Conservation (phyloP, 2,797 vertebrate genomes). For the Anguilla obscura region DNA sequence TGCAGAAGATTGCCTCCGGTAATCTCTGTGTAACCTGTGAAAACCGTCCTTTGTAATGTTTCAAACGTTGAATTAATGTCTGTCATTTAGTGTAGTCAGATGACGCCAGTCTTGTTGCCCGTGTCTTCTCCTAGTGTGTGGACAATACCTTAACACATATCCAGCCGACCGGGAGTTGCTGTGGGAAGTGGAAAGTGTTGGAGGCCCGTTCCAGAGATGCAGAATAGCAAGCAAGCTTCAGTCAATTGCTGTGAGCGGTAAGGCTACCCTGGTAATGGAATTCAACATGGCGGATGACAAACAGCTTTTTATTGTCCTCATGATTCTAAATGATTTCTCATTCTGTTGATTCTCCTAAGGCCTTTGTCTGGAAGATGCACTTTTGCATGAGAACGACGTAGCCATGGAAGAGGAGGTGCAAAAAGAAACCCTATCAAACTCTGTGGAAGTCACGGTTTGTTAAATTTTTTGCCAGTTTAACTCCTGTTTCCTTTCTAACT, state of each 20-base stretch:
- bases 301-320: background rate
- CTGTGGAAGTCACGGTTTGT: slow-evolving; percentile 43
- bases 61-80: background rate
- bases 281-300: background rate
- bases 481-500: background rate
- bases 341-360: slow-evolving; percentile 36
- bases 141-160: slow-evolving; percentile 76
- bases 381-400: slow-evolving; percentile 23
- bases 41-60: background rate
- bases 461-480: background rate
- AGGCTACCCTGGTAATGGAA: background rate
- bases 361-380: background rate
- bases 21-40: background rate
- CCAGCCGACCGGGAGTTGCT: slow-evolving; percentile 74
- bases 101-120: background rate
- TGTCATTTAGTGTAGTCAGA: background rate
- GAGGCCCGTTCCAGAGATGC: slow-evolving; percentile 73
- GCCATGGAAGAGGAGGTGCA: slow-evolving; percentile 26
- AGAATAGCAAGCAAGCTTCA: slow-evolving; percentile 62
- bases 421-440: background rate
- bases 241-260: slow-evolving; percentile 65
- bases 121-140: slow-evolving; percentile 67
- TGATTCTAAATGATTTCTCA: slow-evolving; percentile 27
- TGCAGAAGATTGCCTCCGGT: background rate
- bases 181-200: slow-evolving; percentile 79